Conservation (phyloP, 2,113 vertebrate genomes). For the Ceyx margarethae region DNA sequence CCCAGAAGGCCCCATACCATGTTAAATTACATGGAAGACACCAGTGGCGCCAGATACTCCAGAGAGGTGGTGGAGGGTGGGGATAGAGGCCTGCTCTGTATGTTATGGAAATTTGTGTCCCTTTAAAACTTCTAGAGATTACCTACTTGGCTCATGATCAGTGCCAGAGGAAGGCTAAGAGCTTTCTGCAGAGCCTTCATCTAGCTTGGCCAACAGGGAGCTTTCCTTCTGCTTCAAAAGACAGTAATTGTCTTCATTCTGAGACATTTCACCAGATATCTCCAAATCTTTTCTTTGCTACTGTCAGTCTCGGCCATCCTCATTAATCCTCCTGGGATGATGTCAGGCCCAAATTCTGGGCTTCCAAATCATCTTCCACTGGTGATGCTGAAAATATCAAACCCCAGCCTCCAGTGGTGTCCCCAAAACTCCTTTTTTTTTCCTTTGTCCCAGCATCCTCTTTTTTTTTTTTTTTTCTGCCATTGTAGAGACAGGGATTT, state of each 20-base stretch:
- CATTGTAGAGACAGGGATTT: background rate
- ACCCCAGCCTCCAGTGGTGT: background rate
- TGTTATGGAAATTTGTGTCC: background rate
- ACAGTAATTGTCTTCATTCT: background rate
- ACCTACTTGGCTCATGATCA: background rate
- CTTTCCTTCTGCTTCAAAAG: background rate
- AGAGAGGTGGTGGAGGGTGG: background rate
- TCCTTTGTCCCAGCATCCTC: background rate
- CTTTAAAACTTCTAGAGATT: background rate
- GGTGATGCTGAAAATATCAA: background rate
- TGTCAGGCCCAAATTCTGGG: background rate
- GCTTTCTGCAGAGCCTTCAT: background rate
- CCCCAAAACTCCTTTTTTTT: background rate
- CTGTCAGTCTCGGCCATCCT: background rate
- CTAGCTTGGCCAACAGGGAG: background rate
- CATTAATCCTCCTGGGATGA: background rate
- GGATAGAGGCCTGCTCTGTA: background rate
- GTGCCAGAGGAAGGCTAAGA: background rate
- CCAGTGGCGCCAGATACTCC: background rate
- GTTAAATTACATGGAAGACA: background rate
- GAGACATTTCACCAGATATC: background rate
- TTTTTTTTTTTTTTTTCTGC: background rate
- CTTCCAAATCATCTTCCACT: background rate
- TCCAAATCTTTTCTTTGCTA: background rate
- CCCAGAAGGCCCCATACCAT: background rate